A percentile compares a stretch with the other conserved stretches of the same genome.
These are phyloP conservation scores for Sminthopsis crassicaudata DNA, from an alignment of 2,113 vertebrate genomes.

Conservation along the genomic window DNA sequence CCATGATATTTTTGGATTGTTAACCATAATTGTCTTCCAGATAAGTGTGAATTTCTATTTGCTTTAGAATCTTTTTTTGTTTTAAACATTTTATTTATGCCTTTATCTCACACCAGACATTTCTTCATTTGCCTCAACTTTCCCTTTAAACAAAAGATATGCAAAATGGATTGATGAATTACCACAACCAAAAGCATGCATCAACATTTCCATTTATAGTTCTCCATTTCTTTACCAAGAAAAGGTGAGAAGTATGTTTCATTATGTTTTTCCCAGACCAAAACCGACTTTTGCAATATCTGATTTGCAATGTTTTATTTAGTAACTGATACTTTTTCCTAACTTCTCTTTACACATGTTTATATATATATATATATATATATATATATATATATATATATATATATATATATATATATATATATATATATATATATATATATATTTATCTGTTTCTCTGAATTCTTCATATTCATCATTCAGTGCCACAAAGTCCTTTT, in stretches of 20 bases:
- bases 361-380: background rate
- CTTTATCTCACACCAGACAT: background rate
- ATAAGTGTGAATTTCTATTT: background rate
- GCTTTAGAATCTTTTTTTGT: background rate
- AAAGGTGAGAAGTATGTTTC: background rate
- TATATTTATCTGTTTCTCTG: background rate
- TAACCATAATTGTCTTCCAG: background rate
- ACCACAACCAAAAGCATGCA: background rate
- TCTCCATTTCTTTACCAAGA: background rate
- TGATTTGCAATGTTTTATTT: background rate
- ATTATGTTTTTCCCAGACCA: background rate
- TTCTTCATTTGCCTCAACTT: background rate
- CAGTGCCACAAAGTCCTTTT: background rate
- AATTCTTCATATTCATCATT: background rate
- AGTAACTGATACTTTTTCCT: background rate
- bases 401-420: background rate
- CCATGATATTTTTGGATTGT: background rate
- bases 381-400: background rate
- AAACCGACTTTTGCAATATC: background rate
- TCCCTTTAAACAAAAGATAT: background rate
- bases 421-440: background rate
- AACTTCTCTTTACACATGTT: background rate
- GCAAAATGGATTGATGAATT: background rate
- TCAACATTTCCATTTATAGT: background rate
- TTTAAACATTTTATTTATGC: background rate